Evolutionary conservation across 1,140 invertebrate genomes (phyloP).

Genomic region (Neodiprion fabricii): DNA sequence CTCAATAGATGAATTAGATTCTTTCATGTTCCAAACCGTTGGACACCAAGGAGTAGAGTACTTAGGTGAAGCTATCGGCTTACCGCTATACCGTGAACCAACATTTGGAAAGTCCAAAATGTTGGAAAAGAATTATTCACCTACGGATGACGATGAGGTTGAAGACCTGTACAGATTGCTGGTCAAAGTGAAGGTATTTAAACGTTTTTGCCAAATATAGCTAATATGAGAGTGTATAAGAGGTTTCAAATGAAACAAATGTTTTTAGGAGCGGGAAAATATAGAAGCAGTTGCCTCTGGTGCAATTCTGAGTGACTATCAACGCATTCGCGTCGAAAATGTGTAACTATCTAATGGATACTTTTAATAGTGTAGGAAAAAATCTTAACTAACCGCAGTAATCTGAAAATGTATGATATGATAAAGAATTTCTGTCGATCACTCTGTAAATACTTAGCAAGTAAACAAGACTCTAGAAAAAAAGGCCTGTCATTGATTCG

Average conservation of each 20-base stretch:
- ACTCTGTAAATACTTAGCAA: not conserved
- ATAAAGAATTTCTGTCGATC: no score
- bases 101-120: conserved; percentile 84
- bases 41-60: conserved; percentile 93
- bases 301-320: conserved; percentile 97
- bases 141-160: conserved; percentile 94
- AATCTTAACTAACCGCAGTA: no score
- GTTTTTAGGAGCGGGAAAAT: conserved; percentile 75
- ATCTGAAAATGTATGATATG: not conserved
- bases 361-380: not conserved
- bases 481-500: not conserved
- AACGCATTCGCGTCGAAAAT: conserved; percentile 96
- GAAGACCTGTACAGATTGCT: conserved; percentile 94
- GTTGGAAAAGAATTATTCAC: conserved; percentile 83
- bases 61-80: conserved; percentile 91
- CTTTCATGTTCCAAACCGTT: conserved; percentile 99
- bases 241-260: conserved; percentile 25
- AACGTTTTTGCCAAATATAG: conserved; percentile 26
- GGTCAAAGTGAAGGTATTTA: conserved; percentile 78
- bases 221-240: conserved; percentile 17
- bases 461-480: not conserved
- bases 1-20: conserved; percentile 91
- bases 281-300: conserved; percentile 95
- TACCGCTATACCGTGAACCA: conserved; percentile 87
- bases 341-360: conserved; percentile 74